A percentile compares a stretch with the other conserved stretches of the same genome.
phyloP scores from a whole-genome alignment of 2,888 invertebrate species.

The Oligia strigilis region DNA sequence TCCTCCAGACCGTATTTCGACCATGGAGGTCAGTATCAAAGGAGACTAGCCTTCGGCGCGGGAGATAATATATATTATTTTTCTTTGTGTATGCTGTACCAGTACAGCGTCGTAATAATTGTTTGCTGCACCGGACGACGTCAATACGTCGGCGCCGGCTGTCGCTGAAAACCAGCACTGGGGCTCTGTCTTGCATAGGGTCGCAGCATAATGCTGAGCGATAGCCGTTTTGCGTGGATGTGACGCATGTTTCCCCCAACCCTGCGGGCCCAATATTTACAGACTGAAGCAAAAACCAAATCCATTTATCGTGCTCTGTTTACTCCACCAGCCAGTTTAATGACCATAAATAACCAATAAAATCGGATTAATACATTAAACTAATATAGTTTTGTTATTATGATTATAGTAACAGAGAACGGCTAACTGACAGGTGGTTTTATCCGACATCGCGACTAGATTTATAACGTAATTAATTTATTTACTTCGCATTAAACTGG shows the following conservation, averaged over 20 bases:
- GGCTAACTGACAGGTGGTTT: slow-evolving; percentile 60
- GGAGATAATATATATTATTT: not conserved
- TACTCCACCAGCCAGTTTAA: slow-evolving; percentile 26
- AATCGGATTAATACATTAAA: slow-evolving; percentile 60
- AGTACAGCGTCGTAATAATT: no score
- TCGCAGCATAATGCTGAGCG: no score
- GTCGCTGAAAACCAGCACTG: no score
- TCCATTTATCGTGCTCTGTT: slow-evolving; percentile 20
- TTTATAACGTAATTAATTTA: slow-evolving; percentile 67
- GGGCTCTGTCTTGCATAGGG: no score
- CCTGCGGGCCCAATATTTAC: not conserved
- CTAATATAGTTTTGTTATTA: slow-evolving; percentile 61
- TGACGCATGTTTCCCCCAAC: no score
- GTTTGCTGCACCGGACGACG: no score
- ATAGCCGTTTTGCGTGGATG: no score
- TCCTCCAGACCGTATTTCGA: not conserved
- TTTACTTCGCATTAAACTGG: slow-evolving; percentile 64
- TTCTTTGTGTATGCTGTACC: no score
- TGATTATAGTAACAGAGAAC: slow-evolving; percentile 54
- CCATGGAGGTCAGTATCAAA: not conserved
- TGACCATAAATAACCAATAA: slow-evolving; percentile 54
- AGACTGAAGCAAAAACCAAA: not conserved
- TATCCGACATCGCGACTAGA: slow-evolving; percentile 63
- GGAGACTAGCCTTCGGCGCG: not conserved
- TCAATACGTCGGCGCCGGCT: no score